A percentile compares a stretch with the other conserved stretches of the same genome.
These are phyloP conservation scores for Brachyhypopomus occidentalis DNA, from an alignment of 2,113 vertebrate genomes.

Conservation along the genomic window DNA sequence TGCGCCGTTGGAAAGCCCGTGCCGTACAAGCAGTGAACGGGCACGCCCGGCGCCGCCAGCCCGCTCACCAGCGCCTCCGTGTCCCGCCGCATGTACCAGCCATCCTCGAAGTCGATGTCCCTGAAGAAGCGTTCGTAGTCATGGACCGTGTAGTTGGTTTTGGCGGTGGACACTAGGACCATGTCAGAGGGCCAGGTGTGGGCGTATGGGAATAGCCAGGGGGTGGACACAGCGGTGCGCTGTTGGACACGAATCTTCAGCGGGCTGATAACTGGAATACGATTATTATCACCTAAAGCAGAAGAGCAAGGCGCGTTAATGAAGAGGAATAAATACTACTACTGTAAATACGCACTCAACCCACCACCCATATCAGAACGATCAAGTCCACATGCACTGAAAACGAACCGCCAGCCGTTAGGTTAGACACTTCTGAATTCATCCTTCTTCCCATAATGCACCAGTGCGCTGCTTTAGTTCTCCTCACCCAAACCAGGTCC, in stretches of 20 bases:
- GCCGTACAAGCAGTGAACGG: conserved; percentile 89
- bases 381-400: too few relatives aligned
- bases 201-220: conserved; percentile 90
- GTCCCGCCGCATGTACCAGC: conserved; percentile 90
- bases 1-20: conserved; percentile 80
- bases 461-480: not conserved
- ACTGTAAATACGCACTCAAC: too few relatives aligned
- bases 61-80: conserved; percentile 80
- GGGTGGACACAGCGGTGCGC: conserved; percentile 88
- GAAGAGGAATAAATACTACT: not conserved
- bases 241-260: conserved; percentile 94
- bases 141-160: conserved; percentile 84
- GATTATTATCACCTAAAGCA: conserved; percentile 90
- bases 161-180: conserved; percentile 85
- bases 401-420: too few relatives aligned
- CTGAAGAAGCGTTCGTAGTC: conserved; percentile 85
- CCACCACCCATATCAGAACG: too few relatives aligned
- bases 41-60: conserved; percentile 81
- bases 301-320: conserved; percentile 14
- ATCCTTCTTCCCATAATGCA: too few relatives aligned
- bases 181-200: conserved; percentile 84
- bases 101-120: conserved; percentile 86
- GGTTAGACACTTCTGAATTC: too few relatives aligned
- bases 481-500: too few relatives aligned
- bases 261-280: conserved; percentile 88